Evolutionary conservation across 2,113 vertebrate species (phyloP), one percentile per base, ranked within the genome.

Genomic region (Oncorhynchus mykiss): DNA sequence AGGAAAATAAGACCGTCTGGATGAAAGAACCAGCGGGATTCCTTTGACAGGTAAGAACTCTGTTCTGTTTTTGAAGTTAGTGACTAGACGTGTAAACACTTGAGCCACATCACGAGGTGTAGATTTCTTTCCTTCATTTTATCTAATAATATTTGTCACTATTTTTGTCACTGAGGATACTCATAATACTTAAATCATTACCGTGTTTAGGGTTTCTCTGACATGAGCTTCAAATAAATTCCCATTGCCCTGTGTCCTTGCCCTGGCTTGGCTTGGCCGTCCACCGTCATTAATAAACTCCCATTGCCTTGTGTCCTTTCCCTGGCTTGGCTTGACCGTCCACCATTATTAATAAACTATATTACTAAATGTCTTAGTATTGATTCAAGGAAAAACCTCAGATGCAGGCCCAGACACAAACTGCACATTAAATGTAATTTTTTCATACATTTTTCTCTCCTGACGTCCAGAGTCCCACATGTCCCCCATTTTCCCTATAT

Each of bases 31-130:
- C 22, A 14, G 16, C 59, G 4, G 7, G 80, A 72, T 78, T 66
- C 2, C 2, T 74, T 75, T 77, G 3, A 75, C 69, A 84, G 90
- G 91, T 92, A 90, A 87, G 89, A 82, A 29, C 24, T 20, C 51
- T 31, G 24, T 25, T 29, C 7, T 13, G 25, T 67, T 27, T 27
- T 27, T 66, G 22, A 66, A 25, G 64, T 27, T 24, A 5, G 12
- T 4, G 22, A 67, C 24, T 31, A 14, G 64, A 27, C 0, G 22
- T 66, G 22, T 6, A 67, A 67, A n/a, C 7, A 6, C 59, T 62
- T 62, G 59, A 24, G 25, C 16, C 18, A 14, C 12, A 57, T 4
- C 7, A 16, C 2, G 4, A 71, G 22, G 22, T 71, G 1, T 18
- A 57, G 24, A 29, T 4, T 18, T 54, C 13, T 54, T 54, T 3